Percentiles rank a stretch among this genome's conserved stretches.
Evolutionary conservation across 2,797 vertebrate genomes (phyloP).

Genomic region (Melanotaenia parkinsoni): DNA sequence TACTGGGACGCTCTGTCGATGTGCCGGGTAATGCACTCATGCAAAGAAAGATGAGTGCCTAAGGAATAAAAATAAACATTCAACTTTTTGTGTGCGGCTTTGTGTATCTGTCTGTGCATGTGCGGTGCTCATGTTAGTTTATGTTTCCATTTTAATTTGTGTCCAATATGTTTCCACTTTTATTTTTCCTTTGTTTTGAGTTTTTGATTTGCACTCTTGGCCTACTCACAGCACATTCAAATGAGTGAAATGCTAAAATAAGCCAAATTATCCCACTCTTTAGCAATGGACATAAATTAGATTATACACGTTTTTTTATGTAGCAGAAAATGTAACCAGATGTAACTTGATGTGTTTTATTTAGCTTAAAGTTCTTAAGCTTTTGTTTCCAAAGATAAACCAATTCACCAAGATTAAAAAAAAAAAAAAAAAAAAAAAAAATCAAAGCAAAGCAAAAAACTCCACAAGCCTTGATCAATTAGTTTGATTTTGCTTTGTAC

Average conservation of each 20-base stretch:
- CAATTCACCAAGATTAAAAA: too few relatives aligned
- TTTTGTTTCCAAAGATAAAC: too few relatives aligned
- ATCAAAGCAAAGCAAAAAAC: neutral
- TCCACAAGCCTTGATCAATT: neutral
- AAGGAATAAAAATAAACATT: conserved; percentile 73
- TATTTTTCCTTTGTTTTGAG: conserved; percentile 24
- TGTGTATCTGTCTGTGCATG: conserved; percentile 46
- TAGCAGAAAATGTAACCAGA: conserved; percentile 12
- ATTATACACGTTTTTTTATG: conserved; percentile 8
- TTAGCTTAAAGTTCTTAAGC: too few relatives aligned
- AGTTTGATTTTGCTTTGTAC: conserved; percentile 28
- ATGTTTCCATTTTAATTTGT: conserved; percentile 30
- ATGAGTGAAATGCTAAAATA: neutral
- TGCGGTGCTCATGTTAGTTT: conserved; percentile 27
- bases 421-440: too few relatives aligned
- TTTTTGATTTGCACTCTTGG: neutral
- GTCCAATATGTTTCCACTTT: neutral
- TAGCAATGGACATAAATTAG: neutral
- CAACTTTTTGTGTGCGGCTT: conserved; percentile 48
- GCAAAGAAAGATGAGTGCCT: conserved; percentile 70
- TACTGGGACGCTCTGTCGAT: conserved; percentile 58
- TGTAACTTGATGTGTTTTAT: neutral
- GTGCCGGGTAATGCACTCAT: conserved; percentile 71
- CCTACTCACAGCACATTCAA: neutral
- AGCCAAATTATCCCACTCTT: conserved; percentile 8